Conservation (phyloP, 2,113 vertebrate genomes). For the Silurus meridionalis region DNA sequence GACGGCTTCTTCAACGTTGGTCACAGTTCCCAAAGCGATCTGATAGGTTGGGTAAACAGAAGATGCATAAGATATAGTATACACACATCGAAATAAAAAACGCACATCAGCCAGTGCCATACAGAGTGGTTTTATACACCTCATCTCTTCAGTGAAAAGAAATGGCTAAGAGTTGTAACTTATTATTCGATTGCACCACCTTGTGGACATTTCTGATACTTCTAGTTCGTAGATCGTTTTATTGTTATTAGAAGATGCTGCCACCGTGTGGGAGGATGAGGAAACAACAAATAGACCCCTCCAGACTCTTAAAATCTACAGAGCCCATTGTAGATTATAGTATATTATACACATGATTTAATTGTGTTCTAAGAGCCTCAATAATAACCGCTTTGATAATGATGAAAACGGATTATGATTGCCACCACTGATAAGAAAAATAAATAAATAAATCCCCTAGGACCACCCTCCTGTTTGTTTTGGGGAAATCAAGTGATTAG, state of each 20-base stretch:
- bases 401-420: background rate
- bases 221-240: background rate
- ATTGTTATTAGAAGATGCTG: conserved; percentile 58
- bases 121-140: background rate
- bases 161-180: background rate
- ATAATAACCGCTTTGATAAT: background rate
- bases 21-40: conserved; percentile 94
- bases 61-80: background rate
- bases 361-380: background rate
- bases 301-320: too few species aligned
- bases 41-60: conserved; percentile 54
- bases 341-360: background rate
- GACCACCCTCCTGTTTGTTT: background rate
- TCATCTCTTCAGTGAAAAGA: background rate
- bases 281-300: background rate
- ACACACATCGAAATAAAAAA: background rate
- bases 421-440: background rate
- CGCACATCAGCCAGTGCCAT: background rate
- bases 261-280: conserved; percentile 67
- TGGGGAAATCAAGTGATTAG: background rate
- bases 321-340: background rate
- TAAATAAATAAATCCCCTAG: background rate
- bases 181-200: conserved; percentile 60
- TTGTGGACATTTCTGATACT: conserved; percentile 46
- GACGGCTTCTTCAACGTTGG: conserved; percentile 96